Conservation (phyloP, 2,113 vertebrate species). For the Bubalus kerabau region DNA sequence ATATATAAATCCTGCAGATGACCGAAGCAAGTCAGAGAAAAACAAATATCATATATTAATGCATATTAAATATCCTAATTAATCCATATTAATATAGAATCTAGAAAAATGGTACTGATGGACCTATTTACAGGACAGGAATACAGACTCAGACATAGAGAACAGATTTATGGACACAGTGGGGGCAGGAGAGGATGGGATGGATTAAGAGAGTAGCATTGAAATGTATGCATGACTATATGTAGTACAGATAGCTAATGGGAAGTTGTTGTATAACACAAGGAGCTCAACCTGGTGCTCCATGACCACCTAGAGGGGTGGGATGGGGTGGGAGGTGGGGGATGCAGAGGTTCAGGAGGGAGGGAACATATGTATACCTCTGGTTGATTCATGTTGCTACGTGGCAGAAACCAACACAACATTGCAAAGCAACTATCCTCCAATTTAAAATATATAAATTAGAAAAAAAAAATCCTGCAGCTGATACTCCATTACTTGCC, state of each 20-base stretch:
- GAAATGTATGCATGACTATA: background rate
- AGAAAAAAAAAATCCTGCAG: background rate
- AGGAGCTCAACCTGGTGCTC: background rate
- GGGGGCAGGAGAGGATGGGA: background rate
- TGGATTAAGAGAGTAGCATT: background rate
- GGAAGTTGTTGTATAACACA: background rate
- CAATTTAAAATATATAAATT: background rate
- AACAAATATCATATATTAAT: background rate
- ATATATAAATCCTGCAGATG: background rate
- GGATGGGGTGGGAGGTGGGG: background rate
- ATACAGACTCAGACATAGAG: background rate
- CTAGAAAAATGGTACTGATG: background rate
- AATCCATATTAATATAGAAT: background rate
- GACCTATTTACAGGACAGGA: background rate
- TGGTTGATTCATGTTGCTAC: background rate
- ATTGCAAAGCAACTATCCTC: background rate
- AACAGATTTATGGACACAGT: background rate
- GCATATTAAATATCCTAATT: background rate
- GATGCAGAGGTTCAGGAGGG: background rate
- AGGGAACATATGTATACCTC: background rate
- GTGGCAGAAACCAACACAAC: background rate
- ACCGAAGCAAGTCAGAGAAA: background rate
- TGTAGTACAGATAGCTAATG: background rate
- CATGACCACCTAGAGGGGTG: background rate
- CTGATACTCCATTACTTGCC: background rate